Percentiles rank a stretch among this genome's conserved stretches.
Evolutionary conservation across 2,113 vertebrate genomes (phyloP).

Genomic region (Psammodynastes pulverulentus): DNA sequence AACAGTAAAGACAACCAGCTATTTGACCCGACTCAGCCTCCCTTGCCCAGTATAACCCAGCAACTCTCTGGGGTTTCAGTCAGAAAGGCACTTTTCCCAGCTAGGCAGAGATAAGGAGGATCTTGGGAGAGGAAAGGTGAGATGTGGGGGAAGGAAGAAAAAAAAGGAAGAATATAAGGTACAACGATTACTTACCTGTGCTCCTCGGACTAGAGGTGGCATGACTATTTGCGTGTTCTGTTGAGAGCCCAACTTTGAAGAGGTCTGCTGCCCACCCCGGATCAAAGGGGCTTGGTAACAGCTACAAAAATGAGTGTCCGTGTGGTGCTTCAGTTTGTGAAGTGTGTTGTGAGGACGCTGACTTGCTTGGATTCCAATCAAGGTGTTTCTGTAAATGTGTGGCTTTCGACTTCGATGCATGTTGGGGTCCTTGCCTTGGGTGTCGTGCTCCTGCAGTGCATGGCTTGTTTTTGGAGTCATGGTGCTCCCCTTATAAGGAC

Average conservation of each 20-base stretch:
- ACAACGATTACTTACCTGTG: conserved; percentile 76
- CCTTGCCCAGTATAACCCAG: background rate
- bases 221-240: conserved; percentile 88
- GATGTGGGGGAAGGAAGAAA: background rate
- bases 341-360: background rate
- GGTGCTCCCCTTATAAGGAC: background rate
- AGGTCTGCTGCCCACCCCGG: conserved; percentile 86
- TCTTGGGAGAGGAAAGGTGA: background rate
- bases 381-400: conserved; percentile 4
- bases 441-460: background rate
- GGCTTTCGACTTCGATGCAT: conserved; percentile 15
- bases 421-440: background rate
- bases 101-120: background rate
- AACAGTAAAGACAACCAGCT: background rate
- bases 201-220: conserved; percentile 91
- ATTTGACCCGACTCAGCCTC: background rate
- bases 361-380: background rate
- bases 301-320: background rate
- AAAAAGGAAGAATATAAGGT: background rate
- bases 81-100: background rate
- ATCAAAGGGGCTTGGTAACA: conserved; percentile 74
- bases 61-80: background rate
- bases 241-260: conserved; percentile 80
- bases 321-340: background rate
- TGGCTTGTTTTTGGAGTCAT: background rate